phyloP scores from a whole-genome alignment of 2,113 vertebrate species.

The Rhinolophus sinicus region DNA sequence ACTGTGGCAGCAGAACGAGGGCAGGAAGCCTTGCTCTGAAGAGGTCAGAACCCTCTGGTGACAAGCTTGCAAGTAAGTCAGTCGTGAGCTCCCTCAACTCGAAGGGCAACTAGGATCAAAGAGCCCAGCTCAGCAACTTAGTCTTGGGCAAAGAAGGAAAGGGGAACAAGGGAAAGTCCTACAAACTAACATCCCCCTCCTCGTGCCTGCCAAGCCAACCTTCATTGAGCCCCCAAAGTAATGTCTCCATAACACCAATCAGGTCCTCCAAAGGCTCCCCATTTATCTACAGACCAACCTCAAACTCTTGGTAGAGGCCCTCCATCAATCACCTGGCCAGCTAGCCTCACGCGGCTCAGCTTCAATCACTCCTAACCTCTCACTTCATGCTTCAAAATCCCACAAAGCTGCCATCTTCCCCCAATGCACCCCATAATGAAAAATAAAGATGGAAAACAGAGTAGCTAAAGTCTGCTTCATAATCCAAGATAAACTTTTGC shows the following conservation, averaged over 20 bases:
- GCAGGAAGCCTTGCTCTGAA: not conserved
- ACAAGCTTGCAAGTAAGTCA: not conserved
- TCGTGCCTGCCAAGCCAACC: not conserved
- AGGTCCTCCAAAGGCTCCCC: not conserved
- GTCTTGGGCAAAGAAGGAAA: not conserved
- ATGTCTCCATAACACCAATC: not conserved
- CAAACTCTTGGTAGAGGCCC: not conserved
- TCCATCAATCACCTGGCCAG: not conserved
- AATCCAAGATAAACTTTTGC: not conserved
- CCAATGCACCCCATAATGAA: not conserved
- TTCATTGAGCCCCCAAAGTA: not conserved
- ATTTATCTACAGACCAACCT: not conserved
- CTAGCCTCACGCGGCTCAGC: not conserved
- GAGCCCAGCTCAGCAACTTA: not conserved
- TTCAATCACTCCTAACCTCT: not conserved
- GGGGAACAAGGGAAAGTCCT: not conserved
- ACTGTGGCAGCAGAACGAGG: not conserved
- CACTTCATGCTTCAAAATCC: not conserved
- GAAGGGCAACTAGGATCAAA: not conserved
- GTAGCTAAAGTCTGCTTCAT: not conserved
- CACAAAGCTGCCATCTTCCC: not conserved
- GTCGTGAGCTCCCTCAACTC: not conserved
- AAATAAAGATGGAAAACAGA: not conserved
- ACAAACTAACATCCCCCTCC: not conserved
- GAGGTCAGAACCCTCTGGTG: not conserved